Base-by-base conservation (phyloP, 2,888 invertebrate genomes). In the Gonocerus acuteangulatus region DNA sequence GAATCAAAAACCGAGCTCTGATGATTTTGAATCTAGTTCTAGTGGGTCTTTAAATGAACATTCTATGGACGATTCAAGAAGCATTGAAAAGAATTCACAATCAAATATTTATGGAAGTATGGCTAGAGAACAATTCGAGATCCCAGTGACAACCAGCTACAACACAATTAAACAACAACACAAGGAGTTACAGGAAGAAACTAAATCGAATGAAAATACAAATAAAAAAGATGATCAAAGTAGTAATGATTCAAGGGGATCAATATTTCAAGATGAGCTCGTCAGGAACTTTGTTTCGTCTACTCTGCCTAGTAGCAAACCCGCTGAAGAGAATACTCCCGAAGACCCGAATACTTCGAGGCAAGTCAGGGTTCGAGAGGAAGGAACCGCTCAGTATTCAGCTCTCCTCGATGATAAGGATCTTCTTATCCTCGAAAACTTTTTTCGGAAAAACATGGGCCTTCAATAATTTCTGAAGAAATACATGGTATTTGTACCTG, bases 261-360 rank as follows among this genome's bases (percentile, higher is more conserved):
- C 39, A 1, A 42, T 21, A 16, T 21, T 21, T 2, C 9, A 39
- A 1, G 54, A 54, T 23, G 48, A 48, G 9, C 1, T 54, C 2
- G 16, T 54, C 34, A 44, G 44, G 22, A 54, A 42, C 21, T 2
- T 54, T 23, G 21, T 54, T 16, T 54, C 54, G 2, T 19, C 42
- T 6, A 42, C 44, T 7, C 18, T 18, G 15, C 21, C 39, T 7
- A 42, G 15, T 16, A 16, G 23, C 9, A 16, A 54, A 13, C 19
- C 19, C 11, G 6, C 11, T 27, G 9, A 49, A 21, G 51, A 51
- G 13, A 27, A 9, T 44, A 23, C 11, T 42, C 18, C 2, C 1
- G 57, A 57, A 23, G 57, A 57, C 19, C 57, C 57, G 9, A 47
- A 57, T n/a, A 57, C 47, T 9, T 57, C 57, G n/a, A 44, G 57